Evolutionary conservation across 2,113 vertebrate genomes (phyloP).

Genomic region (Poeciliopsis turrubarensis): DNA sequence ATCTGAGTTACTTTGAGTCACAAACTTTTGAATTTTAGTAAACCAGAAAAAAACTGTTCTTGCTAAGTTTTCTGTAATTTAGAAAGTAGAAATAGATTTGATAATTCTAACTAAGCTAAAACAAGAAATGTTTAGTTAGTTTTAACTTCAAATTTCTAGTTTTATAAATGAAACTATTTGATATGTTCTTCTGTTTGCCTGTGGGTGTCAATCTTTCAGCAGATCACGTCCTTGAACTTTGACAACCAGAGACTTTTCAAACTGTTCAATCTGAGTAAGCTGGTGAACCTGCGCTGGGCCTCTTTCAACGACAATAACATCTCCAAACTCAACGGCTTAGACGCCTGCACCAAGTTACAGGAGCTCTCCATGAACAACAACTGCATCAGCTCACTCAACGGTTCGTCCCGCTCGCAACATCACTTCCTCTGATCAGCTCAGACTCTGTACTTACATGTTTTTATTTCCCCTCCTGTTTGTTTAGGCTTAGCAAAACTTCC

Average conservation of each 20-base stretch:
- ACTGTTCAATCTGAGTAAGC: constrained; percentile 81
- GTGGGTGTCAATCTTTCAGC: constrained; percentile 2
- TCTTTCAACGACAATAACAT: constrained; percentile 88
- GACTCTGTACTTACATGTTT: background rate
- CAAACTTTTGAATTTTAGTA: too few relatives aligned
- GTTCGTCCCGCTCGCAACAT: constrained; percentile 55
- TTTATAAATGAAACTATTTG: background rate
- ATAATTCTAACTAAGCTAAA: too few relatives aligned
- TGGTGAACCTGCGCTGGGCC: constrained; percentile 87
- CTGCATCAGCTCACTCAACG: constrained; percentile 82
- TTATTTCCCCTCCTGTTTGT: constrained; percentile 44
- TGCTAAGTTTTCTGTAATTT: too few relatives aligned
- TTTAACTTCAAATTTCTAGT: too few relatives aligned
- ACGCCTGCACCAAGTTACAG: constrained; percentile 82
- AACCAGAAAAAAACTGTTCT: too few relatives aligned
- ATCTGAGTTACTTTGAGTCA: too few relatives aligned
- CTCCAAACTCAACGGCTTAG: constrained; percentile 82
- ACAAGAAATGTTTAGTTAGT: too few relatives aligned
- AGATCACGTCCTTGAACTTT: constrained; percentile 87
- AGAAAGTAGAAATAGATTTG: too few relatives aligned
- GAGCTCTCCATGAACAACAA: constrained; percentile 88
- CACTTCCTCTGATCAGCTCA: background rate
- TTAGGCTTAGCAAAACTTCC: constrained; percentile 82
- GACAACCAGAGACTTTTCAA: constrained; percentile 84
- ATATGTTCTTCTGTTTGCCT: background rate